A percentile compares a stretch with the other conserved stretches of the same genome.
phyloP scores from a whole-genome alignment of 1,140 invertebrate species.

The Pogonomyrmex barbatus region DNA sequence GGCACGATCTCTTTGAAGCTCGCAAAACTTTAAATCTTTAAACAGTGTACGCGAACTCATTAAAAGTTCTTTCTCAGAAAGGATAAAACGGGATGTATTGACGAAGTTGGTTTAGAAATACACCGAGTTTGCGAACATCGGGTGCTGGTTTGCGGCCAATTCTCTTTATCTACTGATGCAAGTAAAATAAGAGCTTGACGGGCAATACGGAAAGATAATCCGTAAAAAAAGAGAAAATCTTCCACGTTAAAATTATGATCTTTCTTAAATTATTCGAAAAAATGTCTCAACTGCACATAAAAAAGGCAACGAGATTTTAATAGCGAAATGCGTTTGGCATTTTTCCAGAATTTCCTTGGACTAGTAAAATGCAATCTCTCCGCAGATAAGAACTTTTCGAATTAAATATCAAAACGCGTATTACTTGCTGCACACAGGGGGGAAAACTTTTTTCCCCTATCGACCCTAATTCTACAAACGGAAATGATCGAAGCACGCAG shows the following conservation, averaged over 20 bases:
- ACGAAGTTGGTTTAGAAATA: conserved; percentile 65
- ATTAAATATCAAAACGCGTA: conserved; percentile 37
- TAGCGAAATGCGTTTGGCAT: conserved; percentile 12
- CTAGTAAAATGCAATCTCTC: not conserved
- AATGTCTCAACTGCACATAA: not conserved
- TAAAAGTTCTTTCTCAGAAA: conserved; percentile 64
- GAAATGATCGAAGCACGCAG: conserved; percentile 26
- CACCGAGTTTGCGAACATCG: conserved; percentile 58
- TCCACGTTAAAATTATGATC: not conserved
- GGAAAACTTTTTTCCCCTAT: conserved; percentile 4
- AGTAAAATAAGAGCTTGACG: conserved; percentile 50
- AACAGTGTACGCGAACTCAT: conserved; percentile 66
- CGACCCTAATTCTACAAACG: conserved; percentile 12
- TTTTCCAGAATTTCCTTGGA: not conserved
- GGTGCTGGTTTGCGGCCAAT: conserved; percentile 54
- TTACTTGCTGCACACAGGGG: conserved; percentile 1
- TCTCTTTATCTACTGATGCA: conserved; percentile 53
- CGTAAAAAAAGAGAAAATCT: not conserved
- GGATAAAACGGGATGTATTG: conserved; percentile 62
- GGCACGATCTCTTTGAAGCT: conserved; percentile 63
- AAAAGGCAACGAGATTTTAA: conserved; percentile 10
- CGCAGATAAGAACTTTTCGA: not conserved
- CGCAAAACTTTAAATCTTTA: conserved; percentile 67
- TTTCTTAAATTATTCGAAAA: not conserved
- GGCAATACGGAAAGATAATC: conserved; percentile 32